Evolutionary conservation across 2,888 invertebrate genomes (phyloP), one percentile per base, ranked within the genome.

Genomic region (Malthinus flaveolus): DNA sequence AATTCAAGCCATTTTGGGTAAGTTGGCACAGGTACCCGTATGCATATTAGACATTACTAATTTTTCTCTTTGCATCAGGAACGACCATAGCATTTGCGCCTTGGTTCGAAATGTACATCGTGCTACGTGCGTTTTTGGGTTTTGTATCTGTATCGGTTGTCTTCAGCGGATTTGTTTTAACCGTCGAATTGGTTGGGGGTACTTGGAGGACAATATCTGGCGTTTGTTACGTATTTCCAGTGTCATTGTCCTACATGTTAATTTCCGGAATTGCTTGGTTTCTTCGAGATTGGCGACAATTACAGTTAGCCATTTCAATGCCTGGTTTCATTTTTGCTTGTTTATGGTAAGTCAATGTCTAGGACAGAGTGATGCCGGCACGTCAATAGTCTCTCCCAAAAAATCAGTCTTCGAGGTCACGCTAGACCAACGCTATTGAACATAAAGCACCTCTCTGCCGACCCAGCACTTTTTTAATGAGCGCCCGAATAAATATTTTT

Each of bases 91-190:
- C 89, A 8, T 84, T 91, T 68, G 85, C 86, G 3, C 86, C 87
- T 12, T 87, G 87, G 65, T 89, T 87, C 76, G 80, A 86, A 65
- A 81, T 89, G 62, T 92, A 90, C 77, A 82, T 89, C 44, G 77
- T 85, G 0, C 81, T 91, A 39, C 81, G 91, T 42, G 85, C 88
- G 3, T 71, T 88, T 2, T 83, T 90, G 74, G 92, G 92, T 0
- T 85, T 88, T 66, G 87, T 89, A 9, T 90, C 89, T 1, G 90
- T 91, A n/a, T 90, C 91, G 11, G 87, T 91, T 46, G 91, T 91
- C 15, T 90, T 91, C 75, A 87, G 90, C 35, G 90, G 89, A 23
- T 89, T 92, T 68, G 91, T 92, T 5, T 80, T 92, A 33, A 86
- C 89, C 34, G 89, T 91, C 67, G 91, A 91, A 75, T 79, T 90